A percentile compares a stretch with the other conserved stretches of the same genome.
Conservation (phyloP, 2,888 invertebrate species). For the Halocaridina rubra region DNA sequence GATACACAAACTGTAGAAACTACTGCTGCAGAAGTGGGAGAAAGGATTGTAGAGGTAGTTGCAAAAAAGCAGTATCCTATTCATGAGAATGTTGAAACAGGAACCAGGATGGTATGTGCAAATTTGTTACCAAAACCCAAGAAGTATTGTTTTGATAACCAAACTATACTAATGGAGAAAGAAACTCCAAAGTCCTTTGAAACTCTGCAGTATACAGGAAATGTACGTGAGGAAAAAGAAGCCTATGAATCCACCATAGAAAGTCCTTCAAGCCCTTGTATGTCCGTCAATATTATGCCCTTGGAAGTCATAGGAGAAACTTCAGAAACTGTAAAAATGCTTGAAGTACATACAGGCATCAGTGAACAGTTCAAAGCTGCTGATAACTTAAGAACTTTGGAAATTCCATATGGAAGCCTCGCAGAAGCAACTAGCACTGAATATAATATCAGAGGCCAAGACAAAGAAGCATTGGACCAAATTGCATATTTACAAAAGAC, state of each 20-base stretch:
- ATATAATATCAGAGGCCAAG: too few species aligned
- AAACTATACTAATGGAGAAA: background rate
- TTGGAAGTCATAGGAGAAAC: slow-evolving; percentile 18
- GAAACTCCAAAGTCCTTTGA: background rate
- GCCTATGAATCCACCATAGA: background rate
- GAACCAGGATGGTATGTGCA: background rate
- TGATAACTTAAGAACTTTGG: too few species aligned
- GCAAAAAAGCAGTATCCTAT: background rate
- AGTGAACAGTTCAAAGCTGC: background rate
- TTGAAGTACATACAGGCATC: background rate
- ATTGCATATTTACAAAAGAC: too few species aligned
- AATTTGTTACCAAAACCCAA: background rate
- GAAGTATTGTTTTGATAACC: background rate
- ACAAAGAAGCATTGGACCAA: too few species aligned
- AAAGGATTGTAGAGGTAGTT: background rate
- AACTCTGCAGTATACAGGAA: slow-evolving; percentile 2
- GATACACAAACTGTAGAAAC: background rate
- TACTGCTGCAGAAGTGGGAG: background rate
- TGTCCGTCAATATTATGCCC: background rate
- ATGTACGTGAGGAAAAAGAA: background rate
- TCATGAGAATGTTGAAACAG: background rate
- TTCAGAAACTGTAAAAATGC: background rate
- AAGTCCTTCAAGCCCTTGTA: background rate
- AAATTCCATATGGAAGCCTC: too few species aligned
- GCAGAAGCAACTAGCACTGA: too few species aligned